Evolutionary conservation across 2,113 vertebrate species (phyloP).

Genomic region (Ramphastos sulfuratus): DNA sequence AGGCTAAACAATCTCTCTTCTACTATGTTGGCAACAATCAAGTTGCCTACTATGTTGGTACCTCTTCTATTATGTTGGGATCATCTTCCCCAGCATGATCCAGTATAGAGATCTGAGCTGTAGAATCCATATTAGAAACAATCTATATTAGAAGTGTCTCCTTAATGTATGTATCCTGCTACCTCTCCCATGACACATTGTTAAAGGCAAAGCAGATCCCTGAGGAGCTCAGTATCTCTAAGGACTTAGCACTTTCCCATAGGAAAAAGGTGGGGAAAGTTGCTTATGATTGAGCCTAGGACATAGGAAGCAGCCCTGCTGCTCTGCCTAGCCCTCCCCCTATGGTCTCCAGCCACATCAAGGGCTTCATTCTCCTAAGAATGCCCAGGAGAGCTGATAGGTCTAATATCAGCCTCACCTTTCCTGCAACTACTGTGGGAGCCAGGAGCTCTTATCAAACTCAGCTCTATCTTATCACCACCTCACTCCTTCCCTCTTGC

Average conservation of each 20-base stretch:
- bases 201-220: neutral
- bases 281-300: neutral
- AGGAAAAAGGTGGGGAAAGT: neutral
- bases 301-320: neutral
- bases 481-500: neutral
- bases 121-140: neutral
- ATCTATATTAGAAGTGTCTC: neutral
- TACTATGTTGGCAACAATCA: too few relatives aligned
- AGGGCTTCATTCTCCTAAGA: neutral
- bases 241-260: neutral
- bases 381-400: neutral
- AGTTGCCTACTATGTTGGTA: neutral
- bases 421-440: neutral
- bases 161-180: neutral
- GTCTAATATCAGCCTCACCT: neutral
- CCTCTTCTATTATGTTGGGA: too few relatives aligned
- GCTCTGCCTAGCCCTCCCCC: neutral
- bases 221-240: accelerated
- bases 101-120: neutral
- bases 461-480: neutral
- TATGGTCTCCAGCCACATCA: neutral
- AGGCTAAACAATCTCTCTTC: too few relatives aligned
- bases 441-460: neutral
- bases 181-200: neutral
- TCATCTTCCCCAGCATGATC: neutral